These are phyloP conservation scores for Homarus gammarus DNA, from an alignment of 2,888 invertebrate genomes.

Conservation along the genomic window DNA sequence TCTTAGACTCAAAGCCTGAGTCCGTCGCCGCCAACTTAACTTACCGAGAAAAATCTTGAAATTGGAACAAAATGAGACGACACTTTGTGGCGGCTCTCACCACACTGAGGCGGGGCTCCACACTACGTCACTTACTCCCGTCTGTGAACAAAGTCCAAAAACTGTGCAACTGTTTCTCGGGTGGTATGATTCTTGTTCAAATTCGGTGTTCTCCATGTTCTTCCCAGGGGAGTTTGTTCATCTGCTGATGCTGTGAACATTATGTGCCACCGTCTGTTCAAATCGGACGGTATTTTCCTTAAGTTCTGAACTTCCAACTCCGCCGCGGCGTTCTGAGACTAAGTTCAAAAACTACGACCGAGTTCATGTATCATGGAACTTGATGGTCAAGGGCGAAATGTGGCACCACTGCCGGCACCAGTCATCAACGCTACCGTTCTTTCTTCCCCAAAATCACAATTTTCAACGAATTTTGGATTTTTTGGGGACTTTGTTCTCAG, in stretches of 20 bases:
- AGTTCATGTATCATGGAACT: neutral
- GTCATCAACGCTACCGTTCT: neutral
- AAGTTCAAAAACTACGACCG: slow-evolving; percentile 47
- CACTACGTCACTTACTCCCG: neutral
- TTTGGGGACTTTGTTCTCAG: slow-evolving; percentile 17
- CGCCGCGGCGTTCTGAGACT: slow-evolving; percentile 37
- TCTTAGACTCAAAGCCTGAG: too few relatives aligned
- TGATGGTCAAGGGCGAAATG: neutral
- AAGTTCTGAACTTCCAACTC: neutral
- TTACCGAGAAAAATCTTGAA: too few relatives aligned
- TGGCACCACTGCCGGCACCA: neutral
- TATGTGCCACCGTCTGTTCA: neutral
- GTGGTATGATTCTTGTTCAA: neutral
- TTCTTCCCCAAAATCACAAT: slow-evolving; percentile 21
- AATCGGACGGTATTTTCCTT: neutral
- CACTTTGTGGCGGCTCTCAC: too few relatives aligned
- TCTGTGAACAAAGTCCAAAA: neutral
- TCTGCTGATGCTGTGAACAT: neutral
- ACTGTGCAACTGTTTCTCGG: neutral
- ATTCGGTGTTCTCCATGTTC: neutral
- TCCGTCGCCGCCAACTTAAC: too few relatives aligned
- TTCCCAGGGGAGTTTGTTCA: neutral
- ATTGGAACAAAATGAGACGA: too few relatives aligned
- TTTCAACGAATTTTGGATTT: slow-evolving; percentile 32
- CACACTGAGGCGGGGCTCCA: neutral